phyloP scores from a whole-genome alignment of 1,140 invertebrate genomes.

The Brachionus plicatilis region DNA sequence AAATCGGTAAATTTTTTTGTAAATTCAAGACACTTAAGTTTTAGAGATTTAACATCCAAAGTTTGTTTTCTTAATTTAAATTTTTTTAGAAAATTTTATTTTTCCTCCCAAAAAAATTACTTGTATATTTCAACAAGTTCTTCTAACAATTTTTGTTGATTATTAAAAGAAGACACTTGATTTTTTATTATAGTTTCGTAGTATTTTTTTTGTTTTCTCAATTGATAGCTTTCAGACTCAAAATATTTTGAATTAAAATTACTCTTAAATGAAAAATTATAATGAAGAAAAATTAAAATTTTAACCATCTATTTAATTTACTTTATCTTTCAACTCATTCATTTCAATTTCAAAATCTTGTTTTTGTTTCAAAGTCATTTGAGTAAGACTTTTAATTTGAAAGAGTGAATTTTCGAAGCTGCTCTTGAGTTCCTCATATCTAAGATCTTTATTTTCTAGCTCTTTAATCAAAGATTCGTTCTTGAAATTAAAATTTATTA shows the following conservation, averaged over 20 bases:
- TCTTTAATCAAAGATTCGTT: background rate
- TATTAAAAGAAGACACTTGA: background rate
- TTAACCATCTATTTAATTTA: background rate
- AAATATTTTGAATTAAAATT: background rate
- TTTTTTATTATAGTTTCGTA: constrained; percentile 26
- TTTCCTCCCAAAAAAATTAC: background rate
- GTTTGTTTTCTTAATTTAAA: background rate
- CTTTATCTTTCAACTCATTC: background rate
- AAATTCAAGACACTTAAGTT: background rate
- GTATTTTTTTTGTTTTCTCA: constrained; percentile 16
- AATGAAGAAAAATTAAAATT: background rate
- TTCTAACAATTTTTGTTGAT: background rate
- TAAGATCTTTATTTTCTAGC: background rate
- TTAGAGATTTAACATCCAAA: background rate
- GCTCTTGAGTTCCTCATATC: constrained; percentile 6
- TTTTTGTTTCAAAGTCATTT: background rate
- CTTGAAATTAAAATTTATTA: background rate
- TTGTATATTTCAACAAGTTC: background rate
- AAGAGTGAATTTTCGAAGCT: background rate
- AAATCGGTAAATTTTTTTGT: background rate
- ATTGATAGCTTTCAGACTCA: background rate
- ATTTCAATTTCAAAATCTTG: background rate
- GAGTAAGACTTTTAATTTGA: constrained; percentile 1
- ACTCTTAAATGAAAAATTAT: background rate
- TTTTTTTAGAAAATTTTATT: background rate